These are phyloP conservation scores for Lonchura striata DNA, from an alignment of 2,113 vertebrate species.

Conservation along the genomic window DNA sequence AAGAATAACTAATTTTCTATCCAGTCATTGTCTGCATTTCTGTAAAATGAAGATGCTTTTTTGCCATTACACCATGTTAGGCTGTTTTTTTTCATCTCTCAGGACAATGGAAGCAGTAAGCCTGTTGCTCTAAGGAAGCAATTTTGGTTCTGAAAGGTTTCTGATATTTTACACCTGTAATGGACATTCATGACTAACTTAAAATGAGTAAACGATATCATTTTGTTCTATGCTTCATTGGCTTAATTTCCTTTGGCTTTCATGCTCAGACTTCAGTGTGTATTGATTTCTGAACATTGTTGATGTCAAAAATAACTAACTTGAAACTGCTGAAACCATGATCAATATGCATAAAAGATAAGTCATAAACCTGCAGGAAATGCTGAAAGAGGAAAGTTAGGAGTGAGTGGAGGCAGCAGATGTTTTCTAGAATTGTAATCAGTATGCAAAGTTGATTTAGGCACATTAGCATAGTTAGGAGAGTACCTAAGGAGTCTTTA, in stretches of 20 bases:
- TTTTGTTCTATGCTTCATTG: neutral
- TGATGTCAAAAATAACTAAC: neutral
- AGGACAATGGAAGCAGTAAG: neutral
- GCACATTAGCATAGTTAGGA: neutral
- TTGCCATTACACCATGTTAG: neutral
- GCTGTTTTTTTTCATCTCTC: accelerated
- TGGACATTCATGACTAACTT: neutral
- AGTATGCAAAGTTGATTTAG: neutral
- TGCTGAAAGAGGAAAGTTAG: neutral
- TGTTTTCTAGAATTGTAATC: neutral
- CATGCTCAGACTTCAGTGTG: neutral
- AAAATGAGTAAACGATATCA: accelerated
- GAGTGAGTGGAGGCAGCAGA: neutral
- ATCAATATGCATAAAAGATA: neutral
- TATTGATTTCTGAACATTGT: neutral
- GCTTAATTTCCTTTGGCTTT: neutral
- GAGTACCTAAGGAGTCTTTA: neutral
- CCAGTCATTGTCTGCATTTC: neutral
- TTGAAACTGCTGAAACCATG: neutral
- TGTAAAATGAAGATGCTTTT: neutral
- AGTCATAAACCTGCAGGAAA: neutral
- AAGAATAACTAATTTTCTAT: neutral
- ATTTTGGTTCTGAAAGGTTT: neutral
- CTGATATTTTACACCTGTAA: neutral
- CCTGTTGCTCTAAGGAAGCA: neutral